These are phyloP conservation scores for Tetramorium bicarinatum DNA, from an alignment of 2,888 invertebrate species.

Conservation along the genomic window DNA sequence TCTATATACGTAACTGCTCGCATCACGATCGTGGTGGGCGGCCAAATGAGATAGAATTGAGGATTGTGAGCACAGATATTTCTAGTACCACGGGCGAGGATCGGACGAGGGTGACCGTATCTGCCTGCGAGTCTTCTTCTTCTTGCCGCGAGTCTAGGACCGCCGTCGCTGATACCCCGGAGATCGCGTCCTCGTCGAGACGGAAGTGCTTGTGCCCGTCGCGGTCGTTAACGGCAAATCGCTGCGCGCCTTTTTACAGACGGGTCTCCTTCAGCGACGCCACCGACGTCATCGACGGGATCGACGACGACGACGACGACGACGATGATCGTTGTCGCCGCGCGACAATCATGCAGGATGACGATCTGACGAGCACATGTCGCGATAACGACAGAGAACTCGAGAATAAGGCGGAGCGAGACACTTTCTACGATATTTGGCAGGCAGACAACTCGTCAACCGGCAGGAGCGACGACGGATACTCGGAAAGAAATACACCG, in stretches of 20 bases:
- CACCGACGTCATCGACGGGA: conserved; percentile 62
- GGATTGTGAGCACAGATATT: conserved; percentile 59
- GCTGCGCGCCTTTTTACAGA: conserved; percentile 68
- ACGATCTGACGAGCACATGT: conserved; percentile 34
- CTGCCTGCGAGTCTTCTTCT: conserved; percentile 46
- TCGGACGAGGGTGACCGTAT: conserved; percentile 41
- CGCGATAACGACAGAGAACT: conserved; percentile 26
- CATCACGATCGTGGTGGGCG: conserved; percentile 30
- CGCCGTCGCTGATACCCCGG: conserved; percentile 5
- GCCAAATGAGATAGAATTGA: conserved; percentile 53
- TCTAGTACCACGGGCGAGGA: conserved; percentile 52
- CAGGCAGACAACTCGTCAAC: conserved; percentile 61
- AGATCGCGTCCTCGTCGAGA: conserved; percentile 63
- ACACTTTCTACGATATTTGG: conserved; percentile 65
- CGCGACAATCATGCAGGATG: conserved; percentile 71
- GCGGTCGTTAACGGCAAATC: conserved; percentile 70
- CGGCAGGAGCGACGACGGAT: conserved; percentile 67
- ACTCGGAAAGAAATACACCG: conserved; percentile 60
- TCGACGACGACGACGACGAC: conserved; percentile 31
- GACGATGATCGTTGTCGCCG: conserved; percentile 30
- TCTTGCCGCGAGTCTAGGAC: conserved; percentile 23
- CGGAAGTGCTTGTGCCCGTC: conserved; percentile 72
- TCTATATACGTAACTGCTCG: conserved; percentile 48
- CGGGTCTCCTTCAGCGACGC: conserved; percentile 77
- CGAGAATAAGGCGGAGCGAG: conserved; percentile 56